Evolutionary conservation across 1,140 invertebrate genomes (phyloP), one percentile per base, ranked within the genome.

Genomic region (Drosophila tsacasi): DNA sequence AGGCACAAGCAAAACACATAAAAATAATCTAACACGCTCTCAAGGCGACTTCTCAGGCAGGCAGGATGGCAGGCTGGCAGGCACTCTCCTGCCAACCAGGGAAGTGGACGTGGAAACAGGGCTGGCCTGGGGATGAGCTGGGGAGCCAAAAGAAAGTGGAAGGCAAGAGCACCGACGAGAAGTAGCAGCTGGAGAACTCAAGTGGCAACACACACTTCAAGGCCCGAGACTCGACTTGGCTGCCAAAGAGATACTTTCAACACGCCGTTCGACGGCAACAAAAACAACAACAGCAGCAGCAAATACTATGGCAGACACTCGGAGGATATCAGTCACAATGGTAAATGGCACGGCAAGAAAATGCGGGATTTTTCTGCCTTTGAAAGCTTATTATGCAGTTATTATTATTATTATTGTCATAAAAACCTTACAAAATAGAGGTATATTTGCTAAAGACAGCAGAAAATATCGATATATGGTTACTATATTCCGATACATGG

Each of bases 11-110:
- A 69, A 77, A 76, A 47, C 47, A 82, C 65, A 81, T 84, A 75
- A 78, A 87, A 87, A 84, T 81, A 89, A 90, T 87, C 85, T 79
- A 84, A 87, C 68, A 84, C 85, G 73, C 81, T 78, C 81, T 81
- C 60, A 68, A 83, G 68, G 39, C 84, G 15, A 61, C 69, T 73
- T 55, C 52, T 23, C 21, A 25, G 47, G 17, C 25, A 12, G 27
- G 27, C 27, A 30, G 25, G 46, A 7, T 10, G 27, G 49, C 49
- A 32, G n/a, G 23, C 21, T 15, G 47, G n/a, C 19, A 68, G 83
- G 76, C 68, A 83, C 83, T 83, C 80, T 65, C 55, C 62, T 77
- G 58, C 49, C 74, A 37, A 52, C 49, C 74, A 37, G 35, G 52
- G 66, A 73, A 73, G 35, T 57, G 47, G 52, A 73, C 59, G 23